phyloP scores from a whole-genome alignment of 2,797 vertebrate genomes.

The Channa striata region DNA sequence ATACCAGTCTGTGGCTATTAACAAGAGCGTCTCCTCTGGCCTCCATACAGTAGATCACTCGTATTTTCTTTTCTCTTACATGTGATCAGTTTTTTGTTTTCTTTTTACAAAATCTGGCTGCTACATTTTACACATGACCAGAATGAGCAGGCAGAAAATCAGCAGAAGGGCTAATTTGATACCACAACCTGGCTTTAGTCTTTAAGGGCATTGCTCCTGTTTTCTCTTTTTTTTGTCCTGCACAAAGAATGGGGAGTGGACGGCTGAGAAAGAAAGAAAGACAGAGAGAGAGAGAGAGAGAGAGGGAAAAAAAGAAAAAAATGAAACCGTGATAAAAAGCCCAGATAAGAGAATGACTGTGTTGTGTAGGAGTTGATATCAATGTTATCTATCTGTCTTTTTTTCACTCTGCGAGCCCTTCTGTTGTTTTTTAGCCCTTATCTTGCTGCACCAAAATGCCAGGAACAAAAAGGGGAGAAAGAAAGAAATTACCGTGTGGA shows the following conservation, averaged over 20 bases:
- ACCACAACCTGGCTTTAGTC: conserved; percentile 83
- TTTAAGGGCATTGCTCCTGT: conserved; percentile 80
- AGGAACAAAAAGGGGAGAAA: conserved; percentile 92
- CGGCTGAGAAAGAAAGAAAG: conserved; percentile 51
- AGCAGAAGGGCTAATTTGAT: conserved; percentile 78
- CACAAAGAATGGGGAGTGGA: conserved; percentile 77
- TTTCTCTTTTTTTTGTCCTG: conserved; percentile 62
- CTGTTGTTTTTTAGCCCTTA: conserved; percentile 95
- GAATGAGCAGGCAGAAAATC: conserved; percentile 42
- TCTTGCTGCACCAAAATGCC: conserved; percentile 97
- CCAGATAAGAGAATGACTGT: conserved; percentile 90
- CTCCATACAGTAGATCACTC: conserved; percentile 39
- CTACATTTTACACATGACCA: conserved; percentile 58
- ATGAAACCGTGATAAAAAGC: conserved; percentile 89
- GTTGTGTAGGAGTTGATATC: conserved; percentile 95
- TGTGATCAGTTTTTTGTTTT: conserved; percentile 15
- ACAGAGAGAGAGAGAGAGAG: conserved; percentile 51
- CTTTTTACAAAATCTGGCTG: neutral
- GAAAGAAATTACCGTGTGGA: conserved; percentile 86
- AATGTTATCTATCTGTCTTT: conserved; percentile 95
- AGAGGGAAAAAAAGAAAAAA: conserved; percentile 69
- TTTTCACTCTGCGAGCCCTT: conserved; percentile 91
- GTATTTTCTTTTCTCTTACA: conserved; percentile 39
- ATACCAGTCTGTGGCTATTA: conserved; percentile 57
- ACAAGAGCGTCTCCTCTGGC: conserved; percentile 48